Conservation (phyloP, 1,140 invertebrate genomes). For the Neuroterus valhalla region DNA sequence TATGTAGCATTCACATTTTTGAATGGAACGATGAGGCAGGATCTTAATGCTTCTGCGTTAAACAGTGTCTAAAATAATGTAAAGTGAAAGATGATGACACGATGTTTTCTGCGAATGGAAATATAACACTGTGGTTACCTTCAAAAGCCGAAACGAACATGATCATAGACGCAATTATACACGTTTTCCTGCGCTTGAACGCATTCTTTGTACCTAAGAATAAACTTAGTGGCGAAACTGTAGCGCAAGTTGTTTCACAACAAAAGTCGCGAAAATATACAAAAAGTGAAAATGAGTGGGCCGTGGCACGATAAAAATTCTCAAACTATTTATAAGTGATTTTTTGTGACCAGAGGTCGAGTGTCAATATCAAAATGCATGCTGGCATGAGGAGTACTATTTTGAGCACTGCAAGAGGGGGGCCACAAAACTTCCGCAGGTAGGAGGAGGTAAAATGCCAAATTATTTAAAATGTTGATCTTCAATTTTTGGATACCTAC, state of each 20-base stretch:
- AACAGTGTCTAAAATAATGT: not conserved
- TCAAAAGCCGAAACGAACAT: not conserved
- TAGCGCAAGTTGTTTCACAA: not conserved
- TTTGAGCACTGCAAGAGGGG: slow-evolving; percentile 54
- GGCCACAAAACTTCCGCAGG: slow-evolving; percentile 58
- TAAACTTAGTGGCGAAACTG: slow-evolving; percentile 4
- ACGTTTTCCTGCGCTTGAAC: slow-evolving; percentile 4
- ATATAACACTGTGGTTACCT: not conserved
- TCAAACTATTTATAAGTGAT: not conserved
- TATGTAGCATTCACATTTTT: no score
- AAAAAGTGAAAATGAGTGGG: not conserved
- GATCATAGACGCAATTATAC: slow-evolving; percentile 8
- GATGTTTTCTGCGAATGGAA: not conserved
- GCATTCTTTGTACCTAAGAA: slow-evolving; percentile 8
- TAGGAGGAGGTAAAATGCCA: slow-evolving; percentile 69
- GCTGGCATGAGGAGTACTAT: slow-evolving; percentile 68
- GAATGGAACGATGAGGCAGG: no score
- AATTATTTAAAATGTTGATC: slow-evolving; percentile 38
- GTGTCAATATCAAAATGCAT: slow-evolving; percentile 59
- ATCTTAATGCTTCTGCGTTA: not conserved
- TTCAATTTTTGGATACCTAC: not conserved
- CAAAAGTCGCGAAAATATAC: not conserved
- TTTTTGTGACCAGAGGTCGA: not conserved
- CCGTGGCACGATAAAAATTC: not conserved
- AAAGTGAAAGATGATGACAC: not conserved